Evolutionary conservation across 2,888 invertebrate species (phyloP).

Genomic region (Endotricha flammealis): DNA sequence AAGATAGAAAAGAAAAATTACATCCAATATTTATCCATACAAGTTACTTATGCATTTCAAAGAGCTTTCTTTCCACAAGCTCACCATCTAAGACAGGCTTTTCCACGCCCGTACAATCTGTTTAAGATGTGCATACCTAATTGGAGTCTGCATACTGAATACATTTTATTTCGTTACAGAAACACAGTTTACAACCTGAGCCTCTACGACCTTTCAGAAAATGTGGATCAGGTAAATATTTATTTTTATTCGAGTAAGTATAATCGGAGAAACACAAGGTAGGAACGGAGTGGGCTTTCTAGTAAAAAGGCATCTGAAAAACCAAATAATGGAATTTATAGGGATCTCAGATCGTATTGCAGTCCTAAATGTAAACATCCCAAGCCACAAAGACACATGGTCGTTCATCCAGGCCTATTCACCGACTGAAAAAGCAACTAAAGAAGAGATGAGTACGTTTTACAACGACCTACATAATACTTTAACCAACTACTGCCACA

Average conservation of each 20-base stretch:
- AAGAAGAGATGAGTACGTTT: too few species aligned
- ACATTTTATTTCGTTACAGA: constrained; percentile 73
- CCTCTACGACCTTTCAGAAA: constrained; percentile 88
- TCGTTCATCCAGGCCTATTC: too few species aligned
- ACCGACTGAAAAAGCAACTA: too few species aligned
- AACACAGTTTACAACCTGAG: constrained; percentile 95
- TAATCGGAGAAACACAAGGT: not conserved
- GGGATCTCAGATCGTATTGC: too few species aligned
- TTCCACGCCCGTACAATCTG: constrained; percentile 14
- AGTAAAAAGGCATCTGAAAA: too few species aligned
- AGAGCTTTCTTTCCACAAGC: constrained; percentile 21
- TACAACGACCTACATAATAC: too few species aligned
- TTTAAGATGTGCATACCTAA: constrained; percentile 25
- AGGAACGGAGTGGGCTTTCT: too few species aligned
- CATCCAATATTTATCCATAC: constrained; percentile 26
- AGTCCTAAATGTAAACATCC: too few species aligned
- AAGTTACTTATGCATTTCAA: constrained; percentile 20
- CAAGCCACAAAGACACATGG: too few species aligned
- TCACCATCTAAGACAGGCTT: constrained; percentile 12
- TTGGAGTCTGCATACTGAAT: constrained; percentile 14
- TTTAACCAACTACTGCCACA: too few species aligned
- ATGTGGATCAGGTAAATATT: constrained; percentile 81
- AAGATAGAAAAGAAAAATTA: too few species aligned
- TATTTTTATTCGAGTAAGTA: not conserved
- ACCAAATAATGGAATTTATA: too few species aligned